Conservation (phyloP, 2,888 invertebrate species). For the Harpalus rufipes region DNA sequence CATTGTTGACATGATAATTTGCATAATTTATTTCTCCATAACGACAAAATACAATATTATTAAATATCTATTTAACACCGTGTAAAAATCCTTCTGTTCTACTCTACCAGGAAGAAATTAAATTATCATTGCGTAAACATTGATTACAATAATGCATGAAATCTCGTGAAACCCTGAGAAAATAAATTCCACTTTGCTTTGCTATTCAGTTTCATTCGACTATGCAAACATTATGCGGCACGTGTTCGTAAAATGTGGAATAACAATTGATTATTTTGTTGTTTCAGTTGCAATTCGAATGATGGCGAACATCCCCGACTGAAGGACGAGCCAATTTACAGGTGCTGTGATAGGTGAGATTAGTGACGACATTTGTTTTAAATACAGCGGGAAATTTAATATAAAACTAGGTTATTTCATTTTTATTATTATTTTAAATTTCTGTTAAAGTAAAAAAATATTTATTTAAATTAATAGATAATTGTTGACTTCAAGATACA, state of each 20-base stretch:
- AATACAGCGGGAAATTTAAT: too few species aligned
- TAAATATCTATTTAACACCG: neutral
- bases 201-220: neutral
- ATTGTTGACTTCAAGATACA: too few species aligned
- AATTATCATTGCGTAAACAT: neutral
- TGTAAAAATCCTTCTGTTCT: constrained; percentile 1
- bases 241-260: constrained; percentile 30
- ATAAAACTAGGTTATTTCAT: too few species aligned
- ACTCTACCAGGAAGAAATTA: neutral
- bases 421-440: too few species aligned
- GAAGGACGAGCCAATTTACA: constrained; percentile 75
- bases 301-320: constrained; percentile 78
- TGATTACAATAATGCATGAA: constrained; percentile 18
- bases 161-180: constrained; percentile 1
- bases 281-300: constrained; percentile 79
- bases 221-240: neutral
- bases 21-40: constrained; percentile 8
- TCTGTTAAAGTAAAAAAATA: too few species aligned
- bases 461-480: too few species aligned
- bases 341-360: constrained; percentile 76
- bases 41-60: neutral
- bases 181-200: neutral
- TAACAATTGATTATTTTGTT: constrained; percentile 67
- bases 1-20: neutral
- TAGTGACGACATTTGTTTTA: constrained; percentile 25